phyloP scores from a whole-genome alignment of 2,113 vertebrate species.

The Struthio camelus region DNA sequence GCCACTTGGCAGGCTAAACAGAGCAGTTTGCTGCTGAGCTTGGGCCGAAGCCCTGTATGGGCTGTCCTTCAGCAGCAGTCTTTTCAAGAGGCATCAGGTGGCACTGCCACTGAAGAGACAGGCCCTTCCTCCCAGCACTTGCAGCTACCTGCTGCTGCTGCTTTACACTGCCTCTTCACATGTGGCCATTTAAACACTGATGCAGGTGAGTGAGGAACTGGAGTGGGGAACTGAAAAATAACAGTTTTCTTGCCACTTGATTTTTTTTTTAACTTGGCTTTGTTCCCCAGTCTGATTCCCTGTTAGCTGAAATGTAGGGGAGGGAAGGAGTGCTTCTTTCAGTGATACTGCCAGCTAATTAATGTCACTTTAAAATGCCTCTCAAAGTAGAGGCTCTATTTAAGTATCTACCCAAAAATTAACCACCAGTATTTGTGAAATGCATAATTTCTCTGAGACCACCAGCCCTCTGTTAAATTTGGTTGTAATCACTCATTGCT shows the following conservation, averaged over 20 bases:
- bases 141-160: not conserved
- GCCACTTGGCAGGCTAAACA: not conserved
- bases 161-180: not conserved
- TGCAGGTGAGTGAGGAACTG: not conserved
- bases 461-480: not conserved
- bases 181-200: not conserved
- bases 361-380: not conserved
- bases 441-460: not conserved
- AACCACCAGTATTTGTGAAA: not conserved
- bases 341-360: not conserved
- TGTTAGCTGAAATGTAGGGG: not conserved
- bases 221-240: not conserved
- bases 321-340: not conserved
- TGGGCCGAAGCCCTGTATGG: not conserved
- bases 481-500: not conserved
- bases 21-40: not conserved
- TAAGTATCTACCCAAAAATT: not conserved
- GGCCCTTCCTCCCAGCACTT: not conserved
- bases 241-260: not conserved
- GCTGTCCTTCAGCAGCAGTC: not conserved
- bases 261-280: not conserved
- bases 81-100: not conserved
- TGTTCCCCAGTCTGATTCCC: not conserved
- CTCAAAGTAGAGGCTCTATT: not conserved
- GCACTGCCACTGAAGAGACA: not conserved